Conservation (phyloP, 2,888 invertebrate genomes). For the Copidosoma aretas region DNA sequence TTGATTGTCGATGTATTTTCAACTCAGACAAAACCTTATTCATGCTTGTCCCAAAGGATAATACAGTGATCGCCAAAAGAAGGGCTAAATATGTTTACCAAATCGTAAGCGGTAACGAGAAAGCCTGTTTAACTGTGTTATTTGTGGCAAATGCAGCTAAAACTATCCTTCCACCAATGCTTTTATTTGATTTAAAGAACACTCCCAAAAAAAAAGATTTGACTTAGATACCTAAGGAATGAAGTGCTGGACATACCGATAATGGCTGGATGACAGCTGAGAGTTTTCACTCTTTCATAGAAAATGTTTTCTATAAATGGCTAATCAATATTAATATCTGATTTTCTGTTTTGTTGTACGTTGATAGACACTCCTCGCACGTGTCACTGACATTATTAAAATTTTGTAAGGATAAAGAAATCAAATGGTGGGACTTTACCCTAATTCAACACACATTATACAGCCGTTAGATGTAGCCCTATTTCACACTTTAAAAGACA, state of each 20-base stretch:
- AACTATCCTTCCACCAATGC: too few relatives aligned
- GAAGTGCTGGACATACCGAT: constrained; percentile 10
- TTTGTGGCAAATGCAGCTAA: too few relatives aligned
- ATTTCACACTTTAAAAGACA: neutral
- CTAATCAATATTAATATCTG: constrained; percentile 22
- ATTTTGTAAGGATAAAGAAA: constrained; percentile 6
- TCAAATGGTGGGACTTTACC: neutral
- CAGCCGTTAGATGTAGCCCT: constrained; percentile 4
- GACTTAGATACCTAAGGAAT: constrained; percentile 5
- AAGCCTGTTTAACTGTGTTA: too few relatives aligned
- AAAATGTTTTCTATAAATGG: constrained; percentile 32
- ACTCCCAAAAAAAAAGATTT: too few relatives aligned
- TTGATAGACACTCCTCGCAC: constrained; percentile 10
- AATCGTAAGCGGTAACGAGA: too few relatives aligned
- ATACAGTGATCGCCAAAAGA: too few relatives aligned
- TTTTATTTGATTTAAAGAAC: too few relatives aligned
- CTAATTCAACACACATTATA: neutral
- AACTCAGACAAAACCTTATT: too few relatives aligned
- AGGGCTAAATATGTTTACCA: too few relatives aligned
- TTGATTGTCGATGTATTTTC: too few relatives aligned
- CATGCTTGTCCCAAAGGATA: too few relatives aligned
- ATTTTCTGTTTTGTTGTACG: constrained; percentile 6
- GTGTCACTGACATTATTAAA: neutral
- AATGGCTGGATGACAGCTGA: constrained; percentile 12
- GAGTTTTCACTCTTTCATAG: neutral